phyloP scores from a whole-genome alignment of 2,113 vertebrate species.

The Pomatorhinus ruficollis region DNA sequence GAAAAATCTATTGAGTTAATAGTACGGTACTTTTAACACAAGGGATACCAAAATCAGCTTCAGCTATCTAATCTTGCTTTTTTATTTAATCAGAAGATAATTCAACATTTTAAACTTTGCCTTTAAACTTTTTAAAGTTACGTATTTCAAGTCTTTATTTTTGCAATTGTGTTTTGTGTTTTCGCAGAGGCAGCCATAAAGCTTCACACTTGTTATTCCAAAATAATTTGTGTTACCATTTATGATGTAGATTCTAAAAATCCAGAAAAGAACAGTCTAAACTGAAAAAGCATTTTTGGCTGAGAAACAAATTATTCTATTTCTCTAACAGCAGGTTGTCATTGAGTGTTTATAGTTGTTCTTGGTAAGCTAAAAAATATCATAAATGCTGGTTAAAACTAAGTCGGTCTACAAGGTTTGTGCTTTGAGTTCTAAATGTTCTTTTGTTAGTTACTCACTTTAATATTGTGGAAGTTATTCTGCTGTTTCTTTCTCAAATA shows the following conservation, averaged over 20 bases:
- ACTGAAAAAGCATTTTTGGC: background rate
- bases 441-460: background rate
- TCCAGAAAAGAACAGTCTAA: background rate
- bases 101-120: background rate
- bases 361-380: background rate
- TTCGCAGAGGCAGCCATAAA: background rate
- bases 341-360: background rate
- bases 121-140: background rate
- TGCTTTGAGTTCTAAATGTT: background rate
- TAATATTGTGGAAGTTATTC: background rate
- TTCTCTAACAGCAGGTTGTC: background rate
- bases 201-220: accelerated
- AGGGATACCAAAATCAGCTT: background rate
- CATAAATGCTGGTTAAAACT: background rate
- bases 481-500: background rate
- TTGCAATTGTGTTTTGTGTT: background rate
- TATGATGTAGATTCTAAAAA: background rate
- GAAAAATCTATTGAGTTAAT: background rate
- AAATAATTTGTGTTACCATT: background rate
- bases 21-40: background rate
- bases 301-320: background rate
- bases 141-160: background rate
- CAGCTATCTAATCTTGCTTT: background rate
- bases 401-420: background rate
- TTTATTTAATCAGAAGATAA: background rate